Percentiles rank a stretch among this genome's conserved stretches.
Conservation (phyloP, 2,888 invertebrate species). For the Oegoconia quadripuncta region DNA sequence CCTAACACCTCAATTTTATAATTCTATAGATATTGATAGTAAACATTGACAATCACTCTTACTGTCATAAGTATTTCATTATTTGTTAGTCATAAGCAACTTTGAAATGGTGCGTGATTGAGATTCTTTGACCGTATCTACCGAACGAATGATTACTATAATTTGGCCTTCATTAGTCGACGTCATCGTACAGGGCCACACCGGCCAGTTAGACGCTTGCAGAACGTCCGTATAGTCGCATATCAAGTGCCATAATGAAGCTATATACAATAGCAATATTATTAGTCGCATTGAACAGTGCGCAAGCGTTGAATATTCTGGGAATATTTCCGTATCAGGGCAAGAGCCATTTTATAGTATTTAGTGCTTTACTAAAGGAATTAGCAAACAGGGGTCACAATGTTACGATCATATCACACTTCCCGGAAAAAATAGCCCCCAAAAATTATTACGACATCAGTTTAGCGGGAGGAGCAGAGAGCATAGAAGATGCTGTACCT, state of each 20-base stretch:
- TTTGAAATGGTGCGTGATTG: too few species aligned
- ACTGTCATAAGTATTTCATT: too few species aligned
- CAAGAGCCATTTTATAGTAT: slow-evolving; percentile 84
- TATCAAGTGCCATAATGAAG: slow-evolving; percentile 32
- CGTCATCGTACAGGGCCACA: too few species aligned
- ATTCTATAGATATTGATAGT: too few species aligned
- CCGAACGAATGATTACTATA: too few species aligned
- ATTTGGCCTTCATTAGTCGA: too few species aligned
- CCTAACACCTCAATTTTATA: too few species aligned
- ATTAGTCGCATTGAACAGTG: slow-evolving; percentile 29
- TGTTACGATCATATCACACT: slow-evolving; percentile 83
- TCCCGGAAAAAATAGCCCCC: slow-evolving; percentile 67
- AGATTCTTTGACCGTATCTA: too few species aligned
- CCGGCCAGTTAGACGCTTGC: too few species aligned
- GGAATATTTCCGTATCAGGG: slow-evolving; percentile 83
- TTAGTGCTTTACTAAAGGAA: slow-evolving; percentile 78
- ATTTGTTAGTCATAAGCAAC: too few species aligned
- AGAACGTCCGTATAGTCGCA: slow-evolving; percentile 19
- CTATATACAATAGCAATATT: slow-evolving; percentile 19
- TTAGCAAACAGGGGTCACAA: slow-evolving; percentile 82
- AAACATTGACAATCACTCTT: too few species aligned
- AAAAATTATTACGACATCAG: slow-evolving; percentile 81
- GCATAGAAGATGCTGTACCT: slow-evolving; percentile 38
- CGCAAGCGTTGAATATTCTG: slow-evolving; percentile 68
- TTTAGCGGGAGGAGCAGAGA: slow-evolving; percentile 46